These are phyloP conservation scores for Halcyon badia DNA, from an alignment of 2,797 vertebrate genomes.

Conservation along the genomic window DNA sequence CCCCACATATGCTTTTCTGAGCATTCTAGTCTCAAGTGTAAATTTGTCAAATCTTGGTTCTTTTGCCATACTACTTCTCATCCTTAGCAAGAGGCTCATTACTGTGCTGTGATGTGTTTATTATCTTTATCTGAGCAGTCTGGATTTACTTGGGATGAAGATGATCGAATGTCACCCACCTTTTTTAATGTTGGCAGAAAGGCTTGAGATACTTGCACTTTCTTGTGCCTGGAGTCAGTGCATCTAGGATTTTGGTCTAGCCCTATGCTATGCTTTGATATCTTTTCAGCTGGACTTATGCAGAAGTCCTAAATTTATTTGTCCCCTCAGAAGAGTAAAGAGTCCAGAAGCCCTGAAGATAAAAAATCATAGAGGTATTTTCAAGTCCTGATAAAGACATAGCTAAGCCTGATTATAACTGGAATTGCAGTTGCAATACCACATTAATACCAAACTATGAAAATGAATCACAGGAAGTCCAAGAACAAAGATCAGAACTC, in stretches of 20 bases:
- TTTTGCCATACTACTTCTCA: not conserved
- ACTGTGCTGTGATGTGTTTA: not conserved
- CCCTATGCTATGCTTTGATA: not conserved
- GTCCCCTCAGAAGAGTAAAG: not conserved
- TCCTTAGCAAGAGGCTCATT: not conserved
- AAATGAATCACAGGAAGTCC: conserved; percentile 14
- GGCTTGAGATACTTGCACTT: not conserved
- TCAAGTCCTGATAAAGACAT: not conserved
- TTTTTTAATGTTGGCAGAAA: not conserved
- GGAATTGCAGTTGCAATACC: not conserved
- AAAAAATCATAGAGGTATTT: not conserved
- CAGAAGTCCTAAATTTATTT: not conserved
- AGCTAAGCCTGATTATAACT: not conserved
- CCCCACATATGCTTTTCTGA: not conserved
- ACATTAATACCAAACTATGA: not conserved
- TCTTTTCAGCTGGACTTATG: not conserved
- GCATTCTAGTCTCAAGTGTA: not conserved
- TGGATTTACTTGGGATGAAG: not conserved
- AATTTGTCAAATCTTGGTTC: not conserved
- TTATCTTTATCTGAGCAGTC: not conserved
- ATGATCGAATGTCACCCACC: not conserved
- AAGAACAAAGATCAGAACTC: not conserved
- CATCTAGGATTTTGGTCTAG: not conserved
- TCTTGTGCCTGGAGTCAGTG: not conserved
- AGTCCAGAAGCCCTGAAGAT: not conserved